Percentiles rank a stretch among this genome's conserved stretches.
These are phyloP conservation scores for Spheniscus humboldti DNA, from an alignment of 2,797 vertebrate species.

Conservation along the genomic window DNA sequence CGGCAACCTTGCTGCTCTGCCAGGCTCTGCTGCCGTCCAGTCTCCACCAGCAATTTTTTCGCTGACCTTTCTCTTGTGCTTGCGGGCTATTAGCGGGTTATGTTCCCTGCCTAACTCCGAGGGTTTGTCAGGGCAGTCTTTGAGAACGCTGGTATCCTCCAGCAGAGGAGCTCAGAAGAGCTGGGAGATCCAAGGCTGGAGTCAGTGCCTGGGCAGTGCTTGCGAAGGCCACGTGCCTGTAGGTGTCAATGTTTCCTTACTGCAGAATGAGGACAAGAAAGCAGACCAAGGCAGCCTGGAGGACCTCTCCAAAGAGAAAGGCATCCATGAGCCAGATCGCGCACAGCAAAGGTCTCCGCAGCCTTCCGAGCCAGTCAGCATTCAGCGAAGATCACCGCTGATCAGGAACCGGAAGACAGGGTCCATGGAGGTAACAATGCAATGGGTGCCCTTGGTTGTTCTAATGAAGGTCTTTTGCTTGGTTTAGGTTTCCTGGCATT, in stretches of 20 bases:
- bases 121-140: background rate
- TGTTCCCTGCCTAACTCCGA: background rate
- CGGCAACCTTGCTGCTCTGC: background rate
- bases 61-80: background rate
- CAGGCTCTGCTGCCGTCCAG: background rate
- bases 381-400: conserved; percentile 87
- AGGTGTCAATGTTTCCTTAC: background rate
- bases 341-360: conserved; percentile 74
- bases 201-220: background rate
- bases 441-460: rapidly evolving
- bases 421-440: conserved; percentile 91
- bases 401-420: conserved; percentile 91
- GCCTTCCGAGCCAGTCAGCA: conserved; percentile 78
- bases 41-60: background rate
- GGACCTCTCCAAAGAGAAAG: conserved; percentile 76
- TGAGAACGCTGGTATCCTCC: background rate
- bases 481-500: background rate
- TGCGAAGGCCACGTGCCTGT: background rate
- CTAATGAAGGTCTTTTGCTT: background rate
- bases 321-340: conserved; percentile 79
- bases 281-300: conserved; percentile 89
- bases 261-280: conserved; percentile 88
- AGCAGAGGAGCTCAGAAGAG: background rate
- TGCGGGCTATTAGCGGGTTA: rapidly evolving
- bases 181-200: background rate